These are phyloP conservation scores for Neoseiulus cucumeris DNA, from an alignment of 1,140 invertebrate genomes.

Conservation along the genomic window DNA sequence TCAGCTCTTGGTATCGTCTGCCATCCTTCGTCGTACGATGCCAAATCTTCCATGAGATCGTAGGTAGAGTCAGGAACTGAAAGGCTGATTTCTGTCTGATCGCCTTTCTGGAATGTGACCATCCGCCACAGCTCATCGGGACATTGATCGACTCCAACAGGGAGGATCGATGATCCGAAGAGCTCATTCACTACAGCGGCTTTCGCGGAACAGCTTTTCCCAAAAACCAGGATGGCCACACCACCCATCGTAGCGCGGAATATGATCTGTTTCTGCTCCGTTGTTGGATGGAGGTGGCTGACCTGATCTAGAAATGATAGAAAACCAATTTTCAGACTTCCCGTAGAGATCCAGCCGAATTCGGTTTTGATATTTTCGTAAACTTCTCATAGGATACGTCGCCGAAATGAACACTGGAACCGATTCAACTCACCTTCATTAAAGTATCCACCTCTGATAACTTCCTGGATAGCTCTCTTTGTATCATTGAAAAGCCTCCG, in stretches of 20 bases:
- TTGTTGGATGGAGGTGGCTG: slow-evolving; percentile 24
- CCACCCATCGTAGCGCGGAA: slow-evolving; percentile 26
- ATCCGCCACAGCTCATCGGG: slow-evolving; percentile 36
- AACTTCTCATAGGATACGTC: too few species aligned
- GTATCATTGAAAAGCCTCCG: slow-evolving; percentile 43
- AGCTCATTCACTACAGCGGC: slow-evolving; percentile 49
- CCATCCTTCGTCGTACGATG: slow-evolving; percentile 38
- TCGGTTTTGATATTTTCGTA: too few species aligned
- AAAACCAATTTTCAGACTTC: too few species aligned
- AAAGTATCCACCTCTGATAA: slow-evolving; percentile 38
- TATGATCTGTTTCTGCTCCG: slow-evolving; percentile 28
- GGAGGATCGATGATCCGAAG: slow-evolving; percentile 41
- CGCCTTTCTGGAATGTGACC: slow-evolving; percentile 49
- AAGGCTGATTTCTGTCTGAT: slow-evolving; percentile 40
- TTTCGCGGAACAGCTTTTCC: slow-evolving; percentile 44
- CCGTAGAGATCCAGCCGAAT: too few species aligned
- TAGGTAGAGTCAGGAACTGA: slow-evolving; percentile 45
- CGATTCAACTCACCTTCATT: slow-evolving; percentile 35
- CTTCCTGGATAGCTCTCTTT: slow-evolving; percentile 39
- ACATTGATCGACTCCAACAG: slow-evolving; percentile 28
- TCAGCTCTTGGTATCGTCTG: slow-evolving; percentile 40
- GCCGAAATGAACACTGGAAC: too few species aligned
- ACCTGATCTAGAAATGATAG: slow-evolving; percentile 27
- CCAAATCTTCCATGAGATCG: slow-evolving; percentile 46
- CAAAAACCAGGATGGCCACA: slow-evolving; percentile 40